Base-by-base conservation (phyloP, 2,888 invertebrate genomes). In the Xestobium rufovillosum region DNA sequence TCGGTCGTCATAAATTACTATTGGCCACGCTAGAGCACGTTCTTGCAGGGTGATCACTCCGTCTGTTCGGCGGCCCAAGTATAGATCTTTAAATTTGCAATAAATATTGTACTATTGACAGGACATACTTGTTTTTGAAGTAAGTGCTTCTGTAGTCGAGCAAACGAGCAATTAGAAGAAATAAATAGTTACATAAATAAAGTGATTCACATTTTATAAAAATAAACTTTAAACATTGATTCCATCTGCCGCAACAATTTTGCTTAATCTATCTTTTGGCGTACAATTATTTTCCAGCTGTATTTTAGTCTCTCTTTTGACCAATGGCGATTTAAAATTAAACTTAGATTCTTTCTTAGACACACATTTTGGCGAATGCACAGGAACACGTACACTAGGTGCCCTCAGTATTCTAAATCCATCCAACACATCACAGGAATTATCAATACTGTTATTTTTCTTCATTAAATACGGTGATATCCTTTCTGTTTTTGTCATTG, bases 311-410 rank as follows among this genome's bases (percentile, higher is more conserved):
- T 64, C 63, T 26, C 57, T 49, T 41, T 57, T 63, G 12, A 55
- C 55, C 27, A 64, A 42, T 3, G 65, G 62, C 4, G 63, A 61
- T 43, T 52, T 42, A 14, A 63, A 41, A 14, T 56, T 59, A 42
- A 63, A 63, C 39, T 60, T 63, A 10, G 56, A 56, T 31, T 63
- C 61, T 35, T 55, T 57, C 36, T 53, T 60, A n/a, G 41, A 34
- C 16, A 52, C 31, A 26, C 51, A 50, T 41, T 62, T 65, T n/a
- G 51, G 54, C 3, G 61, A 57, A 51, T 60, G 59, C 12, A 59
- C 53, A 25, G 61, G 59, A n/a, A 57, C 59, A 35, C 51, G 41
- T 13, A 46, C 37, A 26, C 49, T 49, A 11, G 38, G 26, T 26
- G 47, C 42, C 38, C 52, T 52, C 16, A 38, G 29, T 13, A 49